Percentiles rank a stretch among this genome's conserved stretches.
These are phyloP conservation scores for Hoplostethus atlanticus DNA, from an alignment of 2,797 vertebrate genomes.

Conservation along the genomic window DNA sequence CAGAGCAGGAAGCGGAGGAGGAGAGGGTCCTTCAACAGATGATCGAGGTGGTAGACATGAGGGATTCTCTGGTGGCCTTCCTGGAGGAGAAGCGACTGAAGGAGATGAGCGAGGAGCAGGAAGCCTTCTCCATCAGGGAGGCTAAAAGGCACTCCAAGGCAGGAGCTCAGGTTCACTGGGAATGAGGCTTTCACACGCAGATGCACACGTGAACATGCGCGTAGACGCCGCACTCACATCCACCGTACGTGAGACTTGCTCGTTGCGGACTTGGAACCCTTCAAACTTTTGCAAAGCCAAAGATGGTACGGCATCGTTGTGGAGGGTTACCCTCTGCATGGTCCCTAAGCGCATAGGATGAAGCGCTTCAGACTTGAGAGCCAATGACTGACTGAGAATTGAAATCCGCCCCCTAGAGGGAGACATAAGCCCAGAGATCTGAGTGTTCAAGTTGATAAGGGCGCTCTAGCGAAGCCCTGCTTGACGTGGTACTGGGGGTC, in stretches of 20 bases:
- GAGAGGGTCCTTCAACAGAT: conserved; percentile 85
- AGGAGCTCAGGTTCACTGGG: conserved; percentile 83
- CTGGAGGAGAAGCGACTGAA: conserved; percentile 91
- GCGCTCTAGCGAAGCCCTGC: conserved; percentile 1
- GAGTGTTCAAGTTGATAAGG: conserved; percentile 18
- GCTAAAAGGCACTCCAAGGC: conserved; percentile 78
- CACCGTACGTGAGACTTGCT: conserved; percentile 16
- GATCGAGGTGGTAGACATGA: conserved; percentile 92
- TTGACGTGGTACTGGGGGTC: background rate
- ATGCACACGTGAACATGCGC: background rate
- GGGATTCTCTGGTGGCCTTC: conserved; percentile 89
- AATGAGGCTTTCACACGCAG: conserved; percentile 42
- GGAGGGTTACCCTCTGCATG: conserved; percentile 14
- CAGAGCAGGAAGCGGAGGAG: conserved; percentile 82
- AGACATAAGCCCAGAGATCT: conserved; percentile 47
- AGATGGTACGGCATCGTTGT: conserved; percentile 51
- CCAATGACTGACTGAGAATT: conserved; percentile 9
- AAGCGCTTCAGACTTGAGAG: conserved; percentile 5
- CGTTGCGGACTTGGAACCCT: conserved; percentile 35
- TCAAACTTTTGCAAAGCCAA: conserved; percentile 69
- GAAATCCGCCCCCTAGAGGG: conserved; percentile 49
- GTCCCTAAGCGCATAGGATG: background rate
- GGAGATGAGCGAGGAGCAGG: conserved; percentile 84
- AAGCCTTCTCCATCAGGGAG: conserved; percentile 72
- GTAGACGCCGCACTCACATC: conserved; percentile 1